phyloP scores from a whole-genome alignment of 2,797 vertebrate species.

The Poeciliopsis presidionis region DNA sequence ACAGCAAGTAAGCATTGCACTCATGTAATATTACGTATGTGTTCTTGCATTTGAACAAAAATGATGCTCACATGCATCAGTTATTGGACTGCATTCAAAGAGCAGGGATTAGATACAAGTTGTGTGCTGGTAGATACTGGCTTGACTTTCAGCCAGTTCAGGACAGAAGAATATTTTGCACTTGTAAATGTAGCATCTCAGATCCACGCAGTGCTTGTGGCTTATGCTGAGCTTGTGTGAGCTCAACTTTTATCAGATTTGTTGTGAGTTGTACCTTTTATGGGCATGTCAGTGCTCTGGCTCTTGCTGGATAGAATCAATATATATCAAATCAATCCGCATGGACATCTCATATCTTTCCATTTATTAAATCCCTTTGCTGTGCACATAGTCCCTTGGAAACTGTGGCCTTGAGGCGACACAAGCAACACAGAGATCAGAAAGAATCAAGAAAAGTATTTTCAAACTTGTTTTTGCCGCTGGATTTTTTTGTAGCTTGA shows the following conservation, averaged over 20 bases:
- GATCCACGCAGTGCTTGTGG: background rate
- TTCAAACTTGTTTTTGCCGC: background rate
- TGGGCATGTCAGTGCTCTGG: slow-evolving; percentile 1
- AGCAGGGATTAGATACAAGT: background rate
- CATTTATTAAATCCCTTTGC: slow-evolving; percentile 16
- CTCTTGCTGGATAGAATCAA: slow-evolving; percentile 19
- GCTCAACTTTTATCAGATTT: slow-evolving; percentile 19
- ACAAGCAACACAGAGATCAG: slow-evolving; percentile 21
- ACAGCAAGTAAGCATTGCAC: background rate
- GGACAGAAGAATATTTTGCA: background rate
- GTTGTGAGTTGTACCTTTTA: slow-evolving; percentile 25
- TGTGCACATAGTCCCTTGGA: background rate
- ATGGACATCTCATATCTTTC: slow-evolving; percentile 37
- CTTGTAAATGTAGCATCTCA: slow-evolving; percentile 1
- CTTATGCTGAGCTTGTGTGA: slow-evolving; percentile 6
- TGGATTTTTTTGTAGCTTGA: background rate
- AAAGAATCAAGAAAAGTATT: background rate
- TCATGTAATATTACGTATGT: background rate
- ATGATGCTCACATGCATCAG: background rate
- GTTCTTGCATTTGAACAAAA: no score
- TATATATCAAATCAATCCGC: slow-evolving; percentile 43
- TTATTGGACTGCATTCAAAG: background rate
- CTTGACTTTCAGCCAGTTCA: slow-evolving; percentile 7
- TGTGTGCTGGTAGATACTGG: background rate
- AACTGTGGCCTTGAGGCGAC: slow-evolving; percentile 1